Percentiles rank a stretch among this genome's conserved stretches.
Conservation (phyloP, 2,113 vertebrate species). For the Aegithalos caudatus region DNA sequence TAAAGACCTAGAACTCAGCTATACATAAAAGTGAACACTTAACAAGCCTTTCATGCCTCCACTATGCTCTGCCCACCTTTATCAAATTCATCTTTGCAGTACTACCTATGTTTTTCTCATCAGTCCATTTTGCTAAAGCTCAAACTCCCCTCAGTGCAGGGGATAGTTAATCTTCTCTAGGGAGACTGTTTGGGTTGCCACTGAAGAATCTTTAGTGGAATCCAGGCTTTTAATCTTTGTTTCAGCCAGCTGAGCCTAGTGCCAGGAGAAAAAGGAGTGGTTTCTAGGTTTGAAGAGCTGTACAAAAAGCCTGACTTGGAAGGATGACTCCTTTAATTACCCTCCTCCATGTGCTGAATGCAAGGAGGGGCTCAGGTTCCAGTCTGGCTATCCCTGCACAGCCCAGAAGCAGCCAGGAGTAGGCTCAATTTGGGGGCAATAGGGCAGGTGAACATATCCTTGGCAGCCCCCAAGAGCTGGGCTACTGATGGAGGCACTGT, state of each 20-base stretch:
- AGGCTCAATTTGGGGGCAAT: neutral
- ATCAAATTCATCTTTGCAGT: neutral
- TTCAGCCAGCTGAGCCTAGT: neutral
- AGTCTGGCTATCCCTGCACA: neutral
- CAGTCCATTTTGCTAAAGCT: neutral
- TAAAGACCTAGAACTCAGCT: slow-evolving; percentile 50
- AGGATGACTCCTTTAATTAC: neutral
- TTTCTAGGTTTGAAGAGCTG: neutral
- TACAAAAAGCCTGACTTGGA: neutral
- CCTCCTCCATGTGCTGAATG: neutral
- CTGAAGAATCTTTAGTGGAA: neutral
- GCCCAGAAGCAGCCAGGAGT: neutral
- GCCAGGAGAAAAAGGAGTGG: neutral
- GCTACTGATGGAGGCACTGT: neutral
- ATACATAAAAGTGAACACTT: neutral
- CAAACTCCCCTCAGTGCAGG: neutral
- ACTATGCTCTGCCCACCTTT: neutral
- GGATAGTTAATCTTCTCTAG: neutral
- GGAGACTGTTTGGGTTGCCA: neutral
- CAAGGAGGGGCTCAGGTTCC: neutral
- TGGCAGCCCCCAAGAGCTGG: neutral
- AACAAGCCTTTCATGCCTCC: neutral
- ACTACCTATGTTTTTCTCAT: neutral
- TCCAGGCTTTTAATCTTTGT: neutral
- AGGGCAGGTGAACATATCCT: neutral